Evolutionary conservation across 2,113 vertebrate species (phyloP).

Genomic region (Jacana jacana): DNA sequence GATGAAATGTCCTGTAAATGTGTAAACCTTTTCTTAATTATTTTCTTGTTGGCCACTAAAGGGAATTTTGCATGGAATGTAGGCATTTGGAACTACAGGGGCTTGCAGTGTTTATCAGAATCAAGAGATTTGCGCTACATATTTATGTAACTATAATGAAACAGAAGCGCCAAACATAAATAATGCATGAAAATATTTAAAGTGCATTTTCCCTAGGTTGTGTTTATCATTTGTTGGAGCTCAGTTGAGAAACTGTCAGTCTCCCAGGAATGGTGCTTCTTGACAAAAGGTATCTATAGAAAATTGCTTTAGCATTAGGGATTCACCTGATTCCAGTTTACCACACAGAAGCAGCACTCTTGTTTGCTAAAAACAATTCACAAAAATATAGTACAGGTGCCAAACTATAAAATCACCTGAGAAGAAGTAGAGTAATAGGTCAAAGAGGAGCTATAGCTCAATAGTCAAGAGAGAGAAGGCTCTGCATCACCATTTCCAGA

Average conservation of each 20-base stretch:
- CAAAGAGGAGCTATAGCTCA: not conserved
- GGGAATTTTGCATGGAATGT: not conserved
- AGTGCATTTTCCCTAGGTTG: not conserved
- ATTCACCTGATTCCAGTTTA: not conserved
- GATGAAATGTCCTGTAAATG: slow-evolving; percentile 15
- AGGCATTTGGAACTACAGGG: not conserved
- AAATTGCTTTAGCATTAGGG: not conserved
- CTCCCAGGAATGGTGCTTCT: not conserved
- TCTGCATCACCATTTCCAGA: not conserved
- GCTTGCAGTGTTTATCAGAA: not conserved
- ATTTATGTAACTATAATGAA: slow-evolving; percentile 3
- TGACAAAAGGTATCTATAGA: not conserved
- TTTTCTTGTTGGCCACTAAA: not conserved
- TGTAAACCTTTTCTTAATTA: not conserved
- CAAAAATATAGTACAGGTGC: not conserved
- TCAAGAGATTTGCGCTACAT: not conserved
- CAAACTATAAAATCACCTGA: not conserved
- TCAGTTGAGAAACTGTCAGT: not conserved
- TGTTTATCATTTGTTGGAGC: too few relatives aligned
- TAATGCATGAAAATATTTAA: not conserved
- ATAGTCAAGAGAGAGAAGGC: not conserved
- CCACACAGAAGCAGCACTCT: not conserved
- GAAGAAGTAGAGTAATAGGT: not conserved
- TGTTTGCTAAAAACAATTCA: not conserved
- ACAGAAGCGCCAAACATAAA: not conserved